A percentile compares a stretch with the other conserved stretches of the same genome.
Conservation (phyloP, 2,888 invertebrate species). For the Marasmarcha lunaedactyla region DNA sequence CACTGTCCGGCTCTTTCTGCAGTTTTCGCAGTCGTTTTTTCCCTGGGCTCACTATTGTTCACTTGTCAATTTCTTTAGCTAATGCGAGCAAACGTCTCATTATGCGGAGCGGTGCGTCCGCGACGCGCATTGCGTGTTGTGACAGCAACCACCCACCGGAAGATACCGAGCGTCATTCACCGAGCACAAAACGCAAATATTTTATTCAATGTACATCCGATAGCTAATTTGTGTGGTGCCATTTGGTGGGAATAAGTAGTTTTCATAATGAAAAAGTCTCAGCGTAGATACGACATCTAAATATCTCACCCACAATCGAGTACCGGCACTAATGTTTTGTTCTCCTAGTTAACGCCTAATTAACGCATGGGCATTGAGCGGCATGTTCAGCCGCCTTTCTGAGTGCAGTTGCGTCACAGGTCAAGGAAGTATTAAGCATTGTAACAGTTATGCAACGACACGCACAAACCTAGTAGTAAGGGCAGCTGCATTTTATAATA, state of each 20-base stretch:
- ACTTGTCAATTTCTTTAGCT: slow-evolving; percentile 71
- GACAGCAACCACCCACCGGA: slow-evolving; percentile 71
- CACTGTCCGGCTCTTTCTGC: slow-evolving; percentile 69
- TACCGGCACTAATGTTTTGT: slow-evolving; percentile 31
- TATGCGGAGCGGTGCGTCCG: slow-evolving; percentile 65
- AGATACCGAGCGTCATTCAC: slow-evolving; percentile 65
- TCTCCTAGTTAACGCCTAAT: slow-evolving; percentile 37
- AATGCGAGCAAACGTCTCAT: slow-evolving; percentile 71
- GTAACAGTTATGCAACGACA: slow-evolving; percentile 24
- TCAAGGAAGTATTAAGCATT: slow-evolving; percentile 20
- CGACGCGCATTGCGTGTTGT: slow-evolving; percentile 68
- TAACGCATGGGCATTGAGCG: slow-evolving; percentile 22
- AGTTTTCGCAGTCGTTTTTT: slow-evolving; percentile 58
- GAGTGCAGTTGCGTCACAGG: slow-evolving; percentile 26
- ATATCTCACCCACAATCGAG: slow-evolving; percentile 32
- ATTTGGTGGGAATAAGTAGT: slow-evolving; percentile 64
- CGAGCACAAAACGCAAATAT: slow-evolving; percentile 62
- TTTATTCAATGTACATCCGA: slow-evolving; percentile 61
- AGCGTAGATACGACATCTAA: slow-evolving; percentile 21
- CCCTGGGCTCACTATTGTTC: slow-evolving; percentile 62
- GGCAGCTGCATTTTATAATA: slow-evolving; percentile 28
- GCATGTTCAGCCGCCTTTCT: slow-evolving; percentile 12
- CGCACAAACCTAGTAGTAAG: slow-evolving; percentile 21
- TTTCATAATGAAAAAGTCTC: slow-evolving; percentile 28
- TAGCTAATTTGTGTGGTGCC: slow-evolving; percentile 66